Percentiles rank a stretch among this genome's conserved stretches.
These are phyloP conservation scores for Halyomorpha halys DNA, from an alignment of 1,140 invertebrate genomes.

Conservation along the genomic window DNA sequence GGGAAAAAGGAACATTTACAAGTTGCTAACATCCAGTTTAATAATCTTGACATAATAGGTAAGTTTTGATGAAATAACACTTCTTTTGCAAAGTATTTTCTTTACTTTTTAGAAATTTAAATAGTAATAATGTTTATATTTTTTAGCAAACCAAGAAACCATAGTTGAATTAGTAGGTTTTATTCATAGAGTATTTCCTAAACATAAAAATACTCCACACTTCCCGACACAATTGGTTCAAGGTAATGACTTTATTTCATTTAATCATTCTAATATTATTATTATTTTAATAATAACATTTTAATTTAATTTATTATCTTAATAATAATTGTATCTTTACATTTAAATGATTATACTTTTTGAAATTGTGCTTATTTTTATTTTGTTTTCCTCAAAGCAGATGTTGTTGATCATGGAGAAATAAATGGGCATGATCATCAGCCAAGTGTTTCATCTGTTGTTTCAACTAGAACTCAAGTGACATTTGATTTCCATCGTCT, in stretches of 20 bases:
- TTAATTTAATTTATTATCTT: too few relatives aligned
- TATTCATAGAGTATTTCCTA: conserved; percentile 57
- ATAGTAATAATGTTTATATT: conserved; percentile 21
- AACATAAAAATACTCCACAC: conserved; percentile 22
- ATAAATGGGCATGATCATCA: background rate
- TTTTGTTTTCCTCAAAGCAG: background rate
- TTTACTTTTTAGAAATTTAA: background rate
- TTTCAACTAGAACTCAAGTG: conserved; percentile 47
- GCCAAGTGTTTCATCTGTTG: background rate
- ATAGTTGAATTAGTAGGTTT: conserved; percentile 87
- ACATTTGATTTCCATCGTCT: conserved; percentile 87
- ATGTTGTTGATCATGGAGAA: conserved; percentile 11
- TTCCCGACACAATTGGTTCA: conserved; percentile 18
- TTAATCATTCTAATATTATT: background rate
- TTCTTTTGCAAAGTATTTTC: background rate
- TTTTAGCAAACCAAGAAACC: conserved; percentile 83
- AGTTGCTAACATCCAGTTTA: conserved; percentile 80
- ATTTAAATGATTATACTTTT: too few relatives aligned
- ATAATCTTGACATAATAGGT: conserved; percentile 89
- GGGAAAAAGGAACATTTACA: conserved; percentile 48
- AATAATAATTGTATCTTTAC: too few relatives aligned
- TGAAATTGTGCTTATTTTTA: background rate
- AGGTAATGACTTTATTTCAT: conserved; percentile 9
- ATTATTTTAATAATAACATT: too few relatives aligned
- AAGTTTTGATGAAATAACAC: conserved; percentile 32